phyloP scores from a whole-genome alignment of 2,888 invertebrate species.

The Pantelozetes paolii region DNA sequence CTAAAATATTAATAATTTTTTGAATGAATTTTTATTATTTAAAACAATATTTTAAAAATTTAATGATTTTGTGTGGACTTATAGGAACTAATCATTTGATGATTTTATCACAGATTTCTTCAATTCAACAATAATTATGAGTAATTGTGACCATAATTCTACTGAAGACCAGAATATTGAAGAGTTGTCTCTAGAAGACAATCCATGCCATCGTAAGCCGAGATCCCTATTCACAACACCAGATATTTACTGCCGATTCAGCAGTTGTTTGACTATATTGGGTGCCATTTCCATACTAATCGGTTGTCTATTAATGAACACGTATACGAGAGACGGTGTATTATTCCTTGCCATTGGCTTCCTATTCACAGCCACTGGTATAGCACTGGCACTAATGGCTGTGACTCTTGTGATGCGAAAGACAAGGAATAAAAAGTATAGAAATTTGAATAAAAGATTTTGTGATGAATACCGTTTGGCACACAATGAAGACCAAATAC shows the following conservation, averaged over 20 bases:
- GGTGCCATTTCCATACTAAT: slow-evolving; percentile 12
- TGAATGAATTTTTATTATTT: too few relatives aligned
- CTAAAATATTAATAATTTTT: too few relatives aligned
- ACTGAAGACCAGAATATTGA: too few relatives aligned
- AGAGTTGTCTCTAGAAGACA: too few relatives aligned
- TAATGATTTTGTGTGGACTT: too few relatives aligned
- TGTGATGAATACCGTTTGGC: background rate
- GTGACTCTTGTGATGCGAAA: background rate
- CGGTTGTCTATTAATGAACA: slow-evolving; percentile 22
- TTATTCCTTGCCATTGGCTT: background rate
- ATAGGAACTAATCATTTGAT: too few relatives aligned
- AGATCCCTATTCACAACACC: background rate
- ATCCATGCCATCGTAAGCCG: too few relatives aligned
- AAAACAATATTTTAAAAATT: too few relatives aligned
- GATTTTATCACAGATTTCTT: too few relatives aligned
- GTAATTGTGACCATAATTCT: too few relatives aligned
- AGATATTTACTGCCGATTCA: background rate
- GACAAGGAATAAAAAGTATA: background rate
- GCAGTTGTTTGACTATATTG: background rate
- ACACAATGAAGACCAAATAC: background rate
- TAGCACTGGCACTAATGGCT: background rate
- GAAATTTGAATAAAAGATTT: background rate
- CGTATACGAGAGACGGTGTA: background rate
- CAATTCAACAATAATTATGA: too few relatives aligned
- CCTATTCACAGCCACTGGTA: background rate